Evolutionary conservation across 2,888 invertebrate species (phyloP).

Genomic region (Tyria jacobaeae): DNA sequence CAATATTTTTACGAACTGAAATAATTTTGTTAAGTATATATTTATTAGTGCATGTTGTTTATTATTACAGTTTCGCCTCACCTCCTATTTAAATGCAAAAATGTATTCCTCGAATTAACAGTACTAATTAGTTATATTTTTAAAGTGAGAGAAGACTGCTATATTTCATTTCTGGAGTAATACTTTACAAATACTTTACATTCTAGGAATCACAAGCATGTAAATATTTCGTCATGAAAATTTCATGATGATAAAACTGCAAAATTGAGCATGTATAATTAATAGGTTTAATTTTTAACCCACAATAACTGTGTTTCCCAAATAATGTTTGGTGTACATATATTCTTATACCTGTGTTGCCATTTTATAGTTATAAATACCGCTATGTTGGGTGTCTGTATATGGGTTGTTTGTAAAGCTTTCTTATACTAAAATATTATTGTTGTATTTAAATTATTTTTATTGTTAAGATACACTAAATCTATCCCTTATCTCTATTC

Average conservation of each 20-base stretch:
- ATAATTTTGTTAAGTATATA: neutral
- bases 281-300: too few species aligned
- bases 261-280: neutral
- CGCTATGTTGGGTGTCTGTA: slow-evolving; percentile 73
- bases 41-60: neutral
- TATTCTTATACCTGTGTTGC: slow-evolving; percentile 54
- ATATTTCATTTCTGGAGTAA: neutral
- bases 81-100: neutral
- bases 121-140: neutral
- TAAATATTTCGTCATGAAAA: too few species aligned
- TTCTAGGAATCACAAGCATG: too few species aligned
- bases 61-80: too few species aligned
- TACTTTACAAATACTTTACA: too few species aligned
- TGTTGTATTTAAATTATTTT: slow-evolving; percentile 70
- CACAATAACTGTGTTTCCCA: slow-evolving; percentile 16
- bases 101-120: neutral
- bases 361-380: slow-evolving; percentile 58
- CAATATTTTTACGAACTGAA: neutral
- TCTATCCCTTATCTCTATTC: slow-evolving; percentile 81
- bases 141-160: neutral
- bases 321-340: slow-evolving; percentile 27
- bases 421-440: slow-evolving; percentile 66
- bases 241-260: neutral
- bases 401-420: slow-evolving; percentile 79
- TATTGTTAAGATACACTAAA: slow-evolving; percentile 72